Conservation (phyloP, 2,888 invertebrate species). For the Heliconius hortense region DNA sequence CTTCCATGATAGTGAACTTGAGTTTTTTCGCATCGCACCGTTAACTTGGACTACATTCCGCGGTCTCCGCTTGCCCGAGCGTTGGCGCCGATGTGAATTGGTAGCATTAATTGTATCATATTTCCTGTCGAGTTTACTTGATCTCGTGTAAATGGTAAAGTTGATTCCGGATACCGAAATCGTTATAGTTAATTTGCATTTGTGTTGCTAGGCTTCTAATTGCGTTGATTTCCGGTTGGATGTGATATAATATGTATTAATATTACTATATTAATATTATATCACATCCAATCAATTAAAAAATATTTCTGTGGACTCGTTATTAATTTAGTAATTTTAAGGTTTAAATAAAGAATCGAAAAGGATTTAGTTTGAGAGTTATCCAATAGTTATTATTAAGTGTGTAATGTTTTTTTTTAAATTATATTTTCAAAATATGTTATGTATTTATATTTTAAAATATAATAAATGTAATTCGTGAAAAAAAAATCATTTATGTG, state of each 20-base stretch:
- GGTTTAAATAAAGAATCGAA: too few species aligned
- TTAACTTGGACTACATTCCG: conserved; percentile 80
- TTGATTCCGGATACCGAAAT: conserved; percentile 14
- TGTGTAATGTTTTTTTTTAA: not conserved
- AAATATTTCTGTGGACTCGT: not conserved
- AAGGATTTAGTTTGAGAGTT: too few species aligned
- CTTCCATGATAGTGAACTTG: conserved; percentile 82
- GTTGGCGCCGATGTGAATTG: conserved; percentile 58
- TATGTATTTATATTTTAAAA: not conserved
- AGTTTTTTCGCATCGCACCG: conserved; percentile 71
- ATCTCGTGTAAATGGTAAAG: conserved; percentile 7
- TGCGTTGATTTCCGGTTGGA: not conserved
- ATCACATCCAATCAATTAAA: too few species aligned
- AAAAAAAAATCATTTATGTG: conserved; percentile 28
- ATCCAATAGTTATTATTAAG: not conserved
- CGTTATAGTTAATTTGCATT: conserved; percentile 21
- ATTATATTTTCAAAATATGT: not conserved
- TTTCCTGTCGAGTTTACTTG: conserved; percentile 27
- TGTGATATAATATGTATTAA: conserved; percentile 2
- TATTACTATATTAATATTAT: too few species aligned
- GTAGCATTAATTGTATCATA: conserved; percentile 32
- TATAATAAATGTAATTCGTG: not conserved
- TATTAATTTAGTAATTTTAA: too few species aligned
- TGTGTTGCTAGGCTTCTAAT: conserved; percentile 1
- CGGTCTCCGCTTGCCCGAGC: conserved; percentile 60